Evolutionary conservation across 2,888 invertebrate genomes (phyloP), one percentile per base, ranked within the genome.

Genomic region (Pherbina coryleti): DNA sequence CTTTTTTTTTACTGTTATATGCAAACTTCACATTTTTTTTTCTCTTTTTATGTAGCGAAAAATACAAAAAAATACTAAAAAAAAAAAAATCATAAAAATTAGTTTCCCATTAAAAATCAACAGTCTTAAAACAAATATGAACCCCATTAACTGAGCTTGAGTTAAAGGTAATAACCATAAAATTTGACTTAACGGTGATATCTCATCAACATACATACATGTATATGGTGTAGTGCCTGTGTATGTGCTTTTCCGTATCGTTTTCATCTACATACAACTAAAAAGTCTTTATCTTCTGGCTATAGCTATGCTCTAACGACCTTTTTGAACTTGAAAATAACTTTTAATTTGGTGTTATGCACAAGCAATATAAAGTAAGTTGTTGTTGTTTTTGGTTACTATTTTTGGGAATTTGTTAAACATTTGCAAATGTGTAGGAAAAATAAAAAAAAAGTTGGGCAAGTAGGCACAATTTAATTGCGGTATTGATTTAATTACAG

Each of bases 251-350:
- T 1, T 37, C 8, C 37, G 8, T 8, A 44, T 11, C 14, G 14
- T 11, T 44, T 44, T 1, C 44, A 44, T 14, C 9, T 28, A n/a
- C 11, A 31, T 55, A 19, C 19, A 37, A 8, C 37, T 37, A 7
- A 8, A 37, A 8, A 3, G 7, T 37, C 3, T 31, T 5, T 37
- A 37, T 37, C 37, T 37, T 37, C 5, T 37, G 8, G 37, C 37
- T 37, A 37, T 37, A 8, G 37, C 37, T 37, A 7, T 5, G 37
- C 37, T 37, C 55, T n/a, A 31, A 66, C 34, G 66, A 37, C 66
- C 66, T 66, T 34, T 34, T 34, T 66, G 66, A 66, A 66, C 66
- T 66, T 66, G 66, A 66, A 14, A 22, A 34, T 22, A 28, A 28
- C 3, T 22, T n/a, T 44, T 67, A 22, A 28, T 22, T 5, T 19